Percentiles rank a stretch among this genome's conserved stretches.
Conservation (phyloP, 2,888 invertebrate species). For the Strigamia transsilvanica region DNA sequence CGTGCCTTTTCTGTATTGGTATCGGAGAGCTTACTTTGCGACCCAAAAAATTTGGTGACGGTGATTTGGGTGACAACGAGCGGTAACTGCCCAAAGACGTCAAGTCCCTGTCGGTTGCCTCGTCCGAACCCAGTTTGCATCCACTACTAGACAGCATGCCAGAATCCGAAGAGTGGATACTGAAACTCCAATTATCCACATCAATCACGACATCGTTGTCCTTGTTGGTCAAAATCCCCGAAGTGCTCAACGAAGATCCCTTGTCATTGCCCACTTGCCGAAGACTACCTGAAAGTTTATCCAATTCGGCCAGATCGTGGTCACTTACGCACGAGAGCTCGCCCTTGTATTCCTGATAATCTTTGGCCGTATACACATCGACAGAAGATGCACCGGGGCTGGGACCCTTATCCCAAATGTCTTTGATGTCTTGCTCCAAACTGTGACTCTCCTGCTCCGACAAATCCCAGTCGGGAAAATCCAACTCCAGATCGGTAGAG, state of each 20-base stretch:
- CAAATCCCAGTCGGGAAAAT: conserved; percentile 64
- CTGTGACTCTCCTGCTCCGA: conserved; percentile 54
- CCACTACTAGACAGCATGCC: conserved; percentile 70
- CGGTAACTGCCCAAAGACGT: conserved; percentile 60
- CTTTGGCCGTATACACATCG: conserved; percentile 77
- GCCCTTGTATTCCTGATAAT: conserved; percentile 81
- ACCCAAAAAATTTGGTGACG: conserved; percentile 61
- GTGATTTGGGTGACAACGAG: conserved; percentile 66
- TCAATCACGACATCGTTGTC: conserved; percentile 22
- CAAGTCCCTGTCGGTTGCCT: conserved; percentile 73
- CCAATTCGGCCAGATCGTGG: conserved; percentile 80
- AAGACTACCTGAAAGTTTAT: conserved; percentile 77
- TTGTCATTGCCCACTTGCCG: conserved; percentile 69
- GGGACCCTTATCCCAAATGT: conserved; percentile 76
- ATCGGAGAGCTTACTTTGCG: conserved; percentile 60
- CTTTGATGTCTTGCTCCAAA: conserved; percentile 56
- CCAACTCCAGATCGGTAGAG: conserved; percentile 72
- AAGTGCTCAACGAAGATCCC: conserved; percentile 69
- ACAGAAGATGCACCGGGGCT: conserved; percentile 59
- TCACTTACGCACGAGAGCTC: conserved; percentile 79
- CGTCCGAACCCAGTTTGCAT: conserved; percentile 71
- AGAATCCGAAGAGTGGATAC: conserved; percentile 61
- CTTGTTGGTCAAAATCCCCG: conserved; percentile 59
- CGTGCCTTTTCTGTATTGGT: conserved; percentile 29
- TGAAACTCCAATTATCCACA: conserved; percentile 75